A percentile compares a stretch with the other conserved stretches of the same genome.
These are phyloP conservation scores for Achatina immaculata DNA, from an alignment of 1,140 invertebrate species.

Conservation along the genomic window DNA sequence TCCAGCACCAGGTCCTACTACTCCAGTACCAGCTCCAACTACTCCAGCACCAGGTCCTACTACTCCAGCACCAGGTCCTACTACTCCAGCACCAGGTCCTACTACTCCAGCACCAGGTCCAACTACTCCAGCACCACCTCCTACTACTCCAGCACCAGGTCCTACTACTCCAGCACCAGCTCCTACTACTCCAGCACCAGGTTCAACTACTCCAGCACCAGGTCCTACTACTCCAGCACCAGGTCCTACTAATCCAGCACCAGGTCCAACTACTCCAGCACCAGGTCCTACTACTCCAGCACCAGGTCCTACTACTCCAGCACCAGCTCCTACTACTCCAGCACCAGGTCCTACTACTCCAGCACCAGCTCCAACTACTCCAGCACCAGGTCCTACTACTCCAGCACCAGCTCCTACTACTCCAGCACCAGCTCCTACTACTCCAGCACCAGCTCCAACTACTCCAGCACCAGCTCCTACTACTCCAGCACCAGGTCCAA, in stretches of 20 bases:
- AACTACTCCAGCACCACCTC: slow-evolving; percentile 31
- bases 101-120: slow-evolving; percentile 28
- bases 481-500: slow-evolving; percentile 35
- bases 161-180: slow-evolving; percentile 34
- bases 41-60: slow-evolving; percentile 29
- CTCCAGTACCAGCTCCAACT: not conserved
- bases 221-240: slow-evolving; percentile 28
- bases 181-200: slow-evolving; percentile 29
- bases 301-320: not conserved
- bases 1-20: not conserved
- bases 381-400: slow-evolving; percentile 25
- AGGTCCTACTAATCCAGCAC: not conserved
- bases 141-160: slow-evolving; percentile 32
- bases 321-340: slow-evolving; percentile 28
- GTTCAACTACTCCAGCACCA: slow-evolving; percentile 15
- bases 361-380: slow-evolving; percentile 19
- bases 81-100: no score
- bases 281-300: slow-evolving; percentile 38
- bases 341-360: not conserved
- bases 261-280: not conserved
- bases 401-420: not conserved
- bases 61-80: slow-evolving; percentile 37
- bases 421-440: not conserved
- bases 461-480: slow-evolving; percentile 38
- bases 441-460: not conserved